phyloP scores from a whole-genome alignment of 2,888 invertebrate genomes.

The Arrhopalites spinosus region DNA sequence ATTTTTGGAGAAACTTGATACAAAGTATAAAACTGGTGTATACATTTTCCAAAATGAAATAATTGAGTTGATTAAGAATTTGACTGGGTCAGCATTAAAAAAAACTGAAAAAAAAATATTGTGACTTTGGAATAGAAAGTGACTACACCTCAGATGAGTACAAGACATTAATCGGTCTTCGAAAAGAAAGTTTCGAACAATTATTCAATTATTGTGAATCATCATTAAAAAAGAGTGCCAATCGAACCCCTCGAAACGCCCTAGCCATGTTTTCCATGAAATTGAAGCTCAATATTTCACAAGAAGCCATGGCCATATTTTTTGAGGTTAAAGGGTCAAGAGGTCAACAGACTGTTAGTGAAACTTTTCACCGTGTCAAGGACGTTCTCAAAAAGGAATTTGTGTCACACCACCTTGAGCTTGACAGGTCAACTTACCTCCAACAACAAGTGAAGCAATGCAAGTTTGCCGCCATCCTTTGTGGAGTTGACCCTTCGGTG shows the following conservation, averaged over 20 bases:
- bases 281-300: not conserved
- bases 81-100: no score
- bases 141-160: no score
- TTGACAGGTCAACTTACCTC: not conserved
- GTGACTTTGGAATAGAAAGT: no score
- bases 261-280: not conserved
- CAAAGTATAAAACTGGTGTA: no score
- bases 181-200: not conserved
- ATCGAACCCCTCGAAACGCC: not conserved
- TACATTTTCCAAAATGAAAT: no score
- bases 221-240: not conserved
- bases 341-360: not conserved
- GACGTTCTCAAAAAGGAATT: not conserved
- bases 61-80: no score
- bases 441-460: not conserved
- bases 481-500: not conserved
- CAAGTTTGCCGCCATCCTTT: not conserved
- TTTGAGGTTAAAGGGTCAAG: not conserved
- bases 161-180: not conserved
- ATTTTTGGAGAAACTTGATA: no score
- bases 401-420: not conserved
- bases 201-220: not conserved
- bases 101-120: no score
- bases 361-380: not conserved
- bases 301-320: not conserved